Conservation (phyloP, 2,113 vertebrate species). For the Pavo muticus region DNA sequence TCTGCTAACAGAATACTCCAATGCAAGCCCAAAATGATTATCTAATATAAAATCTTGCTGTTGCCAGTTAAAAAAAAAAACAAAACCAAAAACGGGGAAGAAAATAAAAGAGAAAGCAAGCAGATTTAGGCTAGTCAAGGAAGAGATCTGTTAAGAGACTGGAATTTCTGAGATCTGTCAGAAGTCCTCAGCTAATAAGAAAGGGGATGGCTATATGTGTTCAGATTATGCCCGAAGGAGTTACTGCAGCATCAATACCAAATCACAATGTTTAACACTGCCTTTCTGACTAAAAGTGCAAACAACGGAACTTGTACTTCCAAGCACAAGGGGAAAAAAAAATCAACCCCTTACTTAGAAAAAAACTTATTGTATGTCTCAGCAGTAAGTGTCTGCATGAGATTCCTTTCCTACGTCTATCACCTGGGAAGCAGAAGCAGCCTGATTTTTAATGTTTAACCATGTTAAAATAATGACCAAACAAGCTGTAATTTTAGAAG, state of each 20-base stretch:
- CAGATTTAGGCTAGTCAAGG: not conserved
- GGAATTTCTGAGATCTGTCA: not conserved
- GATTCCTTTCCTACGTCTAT: not conserved
- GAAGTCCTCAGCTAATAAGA: not conserved
- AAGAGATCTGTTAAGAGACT: not conserved
- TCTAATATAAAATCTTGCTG: not conserved
- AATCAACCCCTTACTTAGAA: slow-evolving; percentile 1
- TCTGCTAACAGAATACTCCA: not conserved
- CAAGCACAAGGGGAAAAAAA: not conserved
- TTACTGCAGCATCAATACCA: not conserved
- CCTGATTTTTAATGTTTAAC: not conserved
- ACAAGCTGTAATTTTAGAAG: not conserved
- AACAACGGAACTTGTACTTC: not conserved
- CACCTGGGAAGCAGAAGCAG: not conserved
- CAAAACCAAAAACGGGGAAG: not conserved
- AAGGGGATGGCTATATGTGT: not conserved
- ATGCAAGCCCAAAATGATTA: not conserved
- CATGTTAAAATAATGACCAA: not conserved
- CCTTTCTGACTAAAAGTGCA: not conserved
- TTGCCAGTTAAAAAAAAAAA: not conserved
- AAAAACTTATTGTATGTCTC: not conserved
- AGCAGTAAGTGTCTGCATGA: not conserved
- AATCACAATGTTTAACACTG: not conserved
- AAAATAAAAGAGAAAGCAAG: not conserved
- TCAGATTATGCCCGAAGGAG: not conserved